Percentiles rank a stretch among this genome's conserved stretches.
These are phyloP conservation scores for Rhaphigaster nebulosa DNA, from an alignment of 2,888 invertebrate genomes.

Conservation along the genomic window DNA sequence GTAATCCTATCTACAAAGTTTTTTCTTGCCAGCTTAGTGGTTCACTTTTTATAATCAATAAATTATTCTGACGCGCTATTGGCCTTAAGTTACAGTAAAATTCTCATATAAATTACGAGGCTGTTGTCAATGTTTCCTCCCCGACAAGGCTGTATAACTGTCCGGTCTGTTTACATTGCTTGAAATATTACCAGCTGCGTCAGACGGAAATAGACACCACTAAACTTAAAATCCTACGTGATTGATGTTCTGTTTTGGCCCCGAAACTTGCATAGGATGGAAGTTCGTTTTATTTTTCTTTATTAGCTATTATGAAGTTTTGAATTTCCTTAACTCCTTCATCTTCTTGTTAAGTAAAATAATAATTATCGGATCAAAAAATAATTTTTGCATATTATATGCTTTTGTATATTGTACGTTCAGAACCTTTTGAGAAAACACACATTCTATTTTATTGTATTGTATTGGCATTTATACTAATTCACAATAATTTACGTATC, in stretches of 20 bases:
- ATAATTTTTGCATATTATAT: too few species aligned
- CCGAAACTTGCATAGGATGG: neutral
- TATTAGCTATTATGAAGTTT: neutral
- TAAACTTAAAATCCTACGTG: slow-evolving; percentile 24
- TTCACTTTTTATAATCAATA: too few species aligned
- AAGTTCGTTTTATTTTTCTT: neutral
- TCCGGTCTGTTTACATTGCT: neutral
- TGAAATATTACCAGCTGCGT: slow-evolving; percentile 40
- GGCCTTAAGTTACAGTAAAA: neutral
- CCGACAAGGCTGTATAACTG: slow-evolving; percentile 2
- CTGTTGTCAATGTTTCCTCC: neutral
- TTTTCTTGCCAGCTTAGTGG: too few species aligned
- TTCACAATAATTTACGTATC: too few species aligned
- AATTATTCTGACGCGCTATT: neutral
- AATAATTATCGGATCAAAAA: too few species aligned
- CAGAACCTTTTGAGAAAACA: too few species aligned
- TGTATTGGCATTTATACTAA: too few species aligned
- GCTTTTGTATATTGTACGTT: too few species aligned
- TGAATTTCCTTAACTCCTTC: neutral
- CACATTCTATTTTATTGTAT: too few species aligned
- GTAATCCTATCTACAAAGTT: too few species aligned
- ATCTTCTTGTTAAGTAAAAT: too few species aligned
- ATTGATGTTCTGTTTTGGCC: neutral
- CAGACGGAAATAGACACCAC: neutral
- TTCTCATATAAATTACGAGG: neutral